Conservation (phyloP, 2,113 vertebrate genomes). For the Hippocampus guttulatus region DNA sequence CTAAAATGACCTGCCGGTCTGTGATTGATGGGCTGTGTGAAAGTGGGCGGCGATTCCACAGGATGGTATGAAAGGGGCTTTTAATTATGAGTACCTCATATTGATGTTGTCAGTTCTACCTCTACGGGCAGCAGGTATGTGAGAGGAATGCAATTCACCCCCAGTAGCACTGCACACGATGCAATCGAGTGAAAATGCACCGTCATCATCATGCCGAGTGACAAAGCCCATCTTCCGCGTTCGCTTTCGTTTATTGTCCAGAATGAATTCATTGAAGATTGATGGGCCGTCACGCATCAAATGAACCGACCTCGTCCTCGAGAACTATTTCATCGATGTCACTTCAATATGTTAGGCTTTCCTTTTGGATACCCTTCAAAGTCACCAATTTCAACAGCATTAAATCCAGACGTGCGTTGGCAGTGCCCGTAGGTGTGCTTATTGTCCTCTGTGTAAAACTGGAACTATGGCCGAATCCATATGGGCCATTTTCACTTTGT, state of each 20-base stretch:
- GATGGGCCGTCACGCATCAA: slow-evolving; percentile 35
- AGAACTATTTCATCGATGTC: slow-evolving; percentile 5
- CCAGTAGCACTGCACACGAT: slow-evolving; percentile 35
- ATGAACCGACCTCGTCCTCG: slow-evolving; percentile 29
- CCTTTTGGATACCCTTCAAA: neutral
- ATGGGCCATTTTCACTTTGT: too few species aligned
- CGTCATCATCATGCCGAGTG: slow-evolving; percentile 49
- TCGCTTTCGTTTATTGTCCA: slow-evolving; percentile 29
- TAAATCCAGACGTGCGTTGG: too few species aligned
- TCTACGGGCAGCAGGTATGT: slow-evolving; percentile 58
- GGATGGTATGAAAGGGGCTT: slow-evolving; percentile 45
- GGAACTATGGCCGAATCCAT: too few species aligned
- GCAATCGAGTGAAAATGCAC: slow-evolving; percentile 47
- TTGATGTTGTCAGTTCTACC: slow-evolving; percentile 56
- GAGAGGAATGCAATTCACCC: slow-evolving; percentile 46
- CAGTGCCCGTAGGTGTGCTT: too few species aligned
- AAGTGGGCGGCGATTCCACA: slow-evolving; percentile 36
- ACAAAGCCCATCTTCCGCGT: neutral
- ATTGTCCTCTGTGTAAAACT: too few species aligned
- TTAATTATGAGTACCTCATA: slow-evolving; percentile 60
- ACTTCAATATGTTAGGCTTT: neutral
- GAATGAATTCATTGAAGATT: slow-evolving; percentile 56
- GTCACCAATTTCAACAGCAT: neutral
- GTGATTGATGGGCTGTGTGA: slow-evolving; percentile 61
- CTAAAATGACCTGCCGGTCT: slow-evolving; percentile 61